Conservation (phyloP, 2,888 invertebrate genomes). For the Epinotia nisella region DNA sequence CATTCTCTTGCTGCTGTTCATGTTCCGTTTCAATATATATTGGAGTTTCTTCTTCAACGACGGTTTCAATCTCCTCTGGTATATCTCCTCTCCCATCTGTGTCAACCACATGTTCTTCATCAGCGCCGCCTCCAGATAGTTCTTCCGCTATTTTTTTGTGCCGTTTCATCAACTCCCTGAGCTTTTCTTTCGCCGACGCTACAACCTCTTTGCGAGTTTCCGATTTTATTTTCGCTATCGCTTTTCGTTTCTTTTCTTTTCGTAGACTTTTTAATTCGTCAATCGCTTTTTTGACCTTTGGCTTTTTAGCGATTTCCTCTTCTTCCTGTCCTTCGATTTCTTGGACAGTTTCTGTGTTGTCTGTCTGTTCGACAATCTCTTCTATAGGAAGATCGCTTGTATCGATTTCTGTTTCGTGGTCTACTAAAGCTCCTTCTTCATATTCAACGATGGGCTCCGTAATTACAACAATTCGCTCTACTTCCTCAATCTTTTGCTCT, state of each 20-base stretch:
- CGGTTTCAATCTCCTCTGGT: conserved; percentile 57
- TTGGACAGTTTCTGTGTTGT: conserved; percentile 25
- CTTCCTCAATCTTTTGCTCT: conserved; percentile 49
- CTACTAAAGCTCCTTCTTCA: neutral
- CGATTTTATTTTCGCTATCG: conserved; percentile 77
- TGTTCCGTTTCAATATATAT: conserved; percentile 31
- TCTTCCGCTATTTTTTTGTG: conserved; percentile 76
- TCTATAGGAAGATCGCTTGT: conserved; percentile 46
- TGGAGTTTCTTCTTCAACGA: conserved; percentile 4
- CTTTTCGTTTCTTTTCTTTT: conserved; percentile 74
- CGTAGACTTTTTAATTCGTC: conserved; percentile 67
- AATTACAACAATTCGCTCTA: conserved; percentile 45
- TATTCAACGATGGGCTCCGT: conserved; percentile 42
- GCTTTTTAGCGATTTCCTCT: conserved; percentile 50
- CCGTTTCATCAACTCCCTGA: conserved; percentile 80
- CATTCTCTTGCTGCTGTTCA: conserved; percentile 47
- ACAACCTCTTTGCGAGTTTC: conserved; percentile 79
- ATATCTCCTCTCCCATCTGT: conserved; percentile 67
- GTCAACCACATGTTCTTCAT: conserved; percentile 52
- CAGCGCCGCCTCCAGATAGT: conserved; percentile 61
- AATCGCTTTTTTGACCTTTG: conserved; percentile 63
- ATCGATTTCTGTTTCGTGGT: conserved; percentile 43
- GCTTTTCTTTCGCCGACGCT: conserved; percentile 80
- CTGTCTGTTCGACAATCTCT: conserved; percentile 30
- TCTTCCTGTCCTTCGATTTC: conserved; percentile 51